These are phyloP conservation scores for Rotaria socialis DNA, from an alignment of 2,888 invertebrate species.

Conservation along the genomic window DNA sequence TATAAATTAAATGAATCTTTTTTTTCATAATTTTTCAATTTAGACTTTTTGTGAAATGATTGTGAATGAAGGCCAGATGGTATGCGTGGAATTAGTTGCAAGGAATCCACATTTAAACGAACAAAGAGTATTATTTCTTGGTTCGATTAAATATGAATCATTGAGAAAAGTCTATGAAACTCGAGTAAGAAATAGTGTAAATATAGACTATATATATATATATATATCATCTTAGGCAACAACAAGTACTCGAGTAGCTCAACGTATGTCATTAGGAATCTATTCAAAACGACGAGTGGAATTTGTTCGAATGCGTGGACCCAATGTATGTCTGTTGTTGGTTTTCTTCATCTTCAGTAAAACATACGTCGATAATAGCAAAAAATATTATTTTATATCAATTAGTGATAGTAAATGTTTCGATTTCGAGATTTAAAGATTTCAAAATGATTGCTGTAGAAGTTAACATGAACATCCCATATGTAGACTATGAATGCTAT, in stretches of 20 bases:
- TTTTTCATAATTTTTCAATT: slow-evolving; percentile 39
- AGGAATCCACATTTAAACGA: slow-evolving; percentile 72
- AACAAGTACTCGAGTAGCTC: slow-evolving; percentile 84
- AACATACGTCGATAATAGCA: background rate
- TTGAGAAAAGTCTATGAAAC: slow-evolving; percentile 92
- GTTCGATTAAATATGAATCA: slow-evolving; percentile 93
- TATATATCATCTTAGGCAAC: slow-evolving; percentile 60
- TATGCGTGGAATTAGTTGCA: slow-evolving; percentile 93
- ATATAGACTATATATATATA: background rate
- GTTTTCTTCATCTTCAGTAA: too few relatives aligned
- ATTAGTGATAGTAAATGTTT: background rate
- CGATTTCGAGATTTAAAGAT: background rate
- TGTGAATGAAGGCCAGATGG: slow-evolving; percentile 95
- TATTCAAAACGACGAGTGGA: slow-evolving; percentile 71
- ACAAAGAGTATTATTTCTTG: slow-evolving; percentile 83
- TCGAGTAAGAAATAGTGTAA: slow-evolving; percentile 65
- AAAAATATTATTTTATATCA: background rate
- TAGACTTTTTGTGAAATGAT: slow-evolving; percentile 91
- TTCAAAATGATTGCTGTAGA: too few relatives aligned
- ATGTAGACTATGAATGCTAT: too few relatives aligned
- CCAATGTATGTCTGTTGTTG: slow-evolving; percentile 71
- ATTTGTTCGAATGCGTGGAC: slow-evolving; percentile 96
- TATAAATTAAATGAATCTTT: background rate
- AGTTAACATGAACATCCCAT: too few relatives aligned
- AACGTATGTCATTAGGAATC: slow-evolving; percentile 84